These are phyloP conservation scores for Cosmorhoe ocellata DNA, from an alignment of 2,888 invertebrate species.

Conservation along the genomic window DNA sequence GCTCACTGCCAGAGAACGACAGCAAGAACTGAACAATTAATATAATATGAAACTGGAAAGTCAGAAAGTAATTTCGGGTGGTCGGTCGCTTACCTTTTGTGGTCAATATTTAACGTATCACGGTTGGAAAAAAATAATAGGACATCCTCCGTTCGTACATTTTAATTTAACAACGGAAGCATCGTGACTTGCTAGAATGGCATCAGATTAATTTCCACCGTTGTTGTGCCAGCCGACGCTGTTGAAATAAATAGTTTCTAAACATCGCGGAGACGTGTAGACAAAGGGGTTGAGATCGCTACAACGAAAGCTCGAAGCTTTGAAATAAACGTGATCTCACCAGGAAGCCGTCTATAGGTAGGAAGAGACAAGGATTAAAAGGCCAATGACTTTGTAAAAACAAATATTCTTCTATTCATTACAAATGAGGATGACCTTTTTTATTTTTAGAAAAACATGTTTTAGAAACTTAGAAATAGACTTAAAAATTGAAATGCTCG, in stretches of 20 bases:
- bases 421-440: constrained; percentile 13
- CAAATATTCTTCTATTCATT: constrained; percentile 40
- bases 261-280: constrained; percentile 53
- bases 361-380: constrained; percentile 53
- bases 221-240: constrained; percentile 48
- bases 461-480: no score
- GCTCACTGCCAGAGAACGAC: constrained; percentile 21
- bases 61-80: constrained; percentile 51
- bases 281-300: constrained; percentile 52
- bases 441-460: not conserved
- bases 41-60: constrained; percentile 45
- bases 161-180: constrained; percentile 78
- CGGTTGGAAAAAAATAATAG: constrained; percentile 54
- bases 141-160: constrained; percentile 62
- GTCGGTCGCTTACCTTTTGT: constrained; percentile 51
- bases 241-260: constrained; percentile 63
- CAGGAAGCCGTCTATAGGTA: constrained; percentile 62
- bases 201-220: constrained; percentile 72
- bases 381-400: constrained; percentile 59
- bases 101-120: constrained; percentile 42
- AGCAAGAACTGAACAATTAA: constrained; percentile 36
- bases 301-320: constrained; percentile 44
- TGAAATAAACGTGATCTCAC: constrained; percentile 69
- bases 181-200: constrained; percentile 73
- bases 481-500: no score